Conservation (phyloP, 2,113 vertebrate genomes). For the Rattus norvegicus region DNA sequence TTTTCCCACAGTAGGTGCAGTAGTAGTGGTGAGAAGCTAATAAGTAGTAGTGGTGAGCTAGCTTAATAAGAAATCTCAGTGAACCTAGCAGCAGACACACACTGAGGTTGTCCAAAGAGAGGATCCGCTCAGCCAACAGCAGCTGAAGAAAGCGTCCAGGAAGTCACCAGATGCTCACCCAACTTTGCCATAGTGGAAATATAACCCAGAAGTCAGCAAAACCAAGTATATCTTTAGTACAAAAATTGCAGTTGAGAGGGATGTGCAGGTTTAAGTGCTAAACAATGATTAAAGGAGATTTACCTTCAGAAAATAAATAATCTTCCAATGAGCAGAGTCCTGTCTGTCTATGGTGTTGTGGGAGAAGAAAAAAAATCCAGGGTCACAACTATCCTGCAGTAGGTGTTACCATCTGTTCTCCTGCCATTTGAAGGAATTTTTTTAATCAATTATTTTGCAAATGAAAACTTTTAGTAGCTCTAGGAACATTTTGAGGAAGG, state of each 20-base stretch:
- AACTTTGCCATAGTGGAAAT: too few species aligned
- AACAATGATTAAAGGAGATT: neutral
- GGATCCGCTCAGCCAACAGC: neutral
- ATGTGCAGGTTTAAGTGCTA: neutral
- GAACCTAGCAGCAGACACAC: neutral
- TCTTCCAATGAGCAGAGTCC: constrained; percentile 78
- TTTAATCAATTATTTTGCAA: constrained; percentile 97
- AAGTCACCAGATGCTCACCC: too few species aligned
- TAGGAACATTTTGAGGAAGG: constrained; percentile 89
- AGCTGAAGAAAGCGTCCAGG: neutral
- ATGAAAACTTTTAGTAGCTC: constrained; percentile 93
- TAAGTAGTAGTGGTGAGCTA: too few species aligned
- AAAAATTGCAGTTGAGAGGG: neutral
- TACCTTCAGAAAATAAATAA: neutral
- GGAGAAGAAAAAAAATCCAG: constrained; percentile 72
- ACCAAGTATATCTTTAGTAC: neutral
- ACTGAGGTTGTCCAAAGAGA: neutral
- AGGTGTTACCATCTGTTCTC: constrained; percentile 87
- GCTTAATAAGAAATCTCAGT: neutral
- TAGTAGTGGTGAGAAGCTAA: neutral
- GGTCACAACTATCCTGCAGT: constrained; percentile 85
- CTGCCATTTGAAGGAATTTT: constrained; percentile 98
- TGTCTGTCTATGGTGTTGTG: constrained; percentile 81
- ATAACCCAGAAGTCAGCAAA: neutral
- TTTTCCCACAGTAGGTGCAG: neutral